A percentile compares a stretch with the other conserved stretches of the same genome.
These are phyloP conservation scores for Pocillopora meandrina DNA, from an alignment of 92 coral and sea anemone genomes.

Conservation along the genomic window DNA sequence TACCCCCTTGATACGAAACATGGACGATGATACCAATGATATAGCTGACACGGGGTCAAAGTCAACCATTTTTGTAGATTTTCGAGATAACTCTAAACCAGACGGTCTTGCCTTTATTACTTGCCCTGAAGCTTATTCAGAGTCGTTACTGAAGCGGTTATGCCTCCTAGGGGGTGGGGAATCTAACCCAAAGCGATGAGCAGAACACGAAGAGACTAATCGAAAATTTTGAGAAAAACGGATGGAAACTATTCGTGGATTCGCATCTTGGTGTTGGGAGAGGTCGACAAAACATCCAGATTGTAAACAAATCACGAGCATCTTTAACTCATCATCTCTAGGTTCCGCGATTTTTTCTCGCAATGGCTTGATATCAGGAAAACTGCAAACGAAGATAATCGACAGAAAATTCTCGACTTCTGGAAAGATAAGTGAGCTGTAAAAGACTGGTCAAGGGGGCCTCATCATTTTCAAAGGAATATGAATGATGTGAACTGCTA, in stretches of 20 bases:
- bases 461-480: constrained; percentile 20
- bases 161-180: neutral
- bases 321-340: neutral
- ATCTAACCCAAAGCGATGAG: neutral
- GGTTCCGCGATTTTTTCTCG: constrained; percentile 14
- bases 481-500: neutral
- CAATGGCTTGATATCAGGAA: neutral
- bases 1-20: no score
- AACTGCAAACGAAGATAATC: neutral
- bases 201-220: neutral
- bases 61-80: no score
- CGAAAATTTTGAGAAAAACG: neutral
- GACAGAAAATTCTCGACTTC: constrained; percentile 1
- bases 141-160: neutral
- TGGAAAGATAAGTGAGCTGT: no score
- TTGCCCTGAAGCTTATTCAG: neutral
- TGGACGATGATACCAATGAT: no score
- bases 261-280: constrained; percentile 30
- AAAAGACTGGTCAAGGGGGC: constrained; percentile 1
- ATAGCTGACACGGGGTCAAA: no score
- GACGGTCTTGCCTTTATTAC: neutral
- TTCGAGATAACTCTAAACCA: neutral
- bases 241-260: neutral
- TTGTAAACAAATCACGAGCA: neutral
- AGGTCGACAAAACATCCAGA: no score